phyloP scores from a whole-genome alignment of 2,888 invertebrate species.

The Drosophila demipolita region DNA sequence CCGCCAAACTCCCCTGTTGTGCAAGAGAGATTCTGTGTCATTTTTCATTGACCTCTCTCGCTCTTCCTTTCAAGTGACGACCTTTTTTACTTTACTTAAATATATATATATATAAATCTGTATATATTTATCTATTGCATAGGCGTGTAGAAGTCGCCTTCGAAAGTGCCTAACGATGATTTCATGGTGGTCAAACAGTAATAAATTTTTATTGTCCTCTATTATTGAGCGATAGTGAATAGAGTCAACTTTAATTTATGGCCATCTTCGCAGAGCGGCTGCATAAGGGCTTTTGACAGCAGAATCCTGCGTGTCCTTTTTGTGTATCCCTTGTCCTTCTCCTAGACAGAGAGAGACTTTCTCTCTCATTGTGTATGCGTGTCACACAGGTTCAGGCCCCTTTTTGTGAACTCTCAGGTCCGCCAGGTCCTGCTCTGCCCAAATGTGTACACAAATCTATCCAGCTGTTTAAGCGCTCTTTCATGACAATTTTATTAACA shows the following conservation, averaged over 20 bases:
- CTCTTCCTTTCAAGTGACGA: slow-evolving; percentile 29
- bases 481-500: slow-evolving; percentile 83
- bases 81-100: slow-evolving; percentile 16
- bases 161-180: slow-evolving; percentile 80
- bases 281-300: slow-evolving; percentile 27
- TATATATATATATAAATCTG: neutral
- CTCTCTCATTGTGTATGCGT: slow-evolving; percentile 52
- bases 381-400: slow-evolving; percentile 64
- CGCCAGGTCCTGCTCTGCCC: slow-evolving; percentile 29
- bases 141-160: slow-evolving; percentile 57
- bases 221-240: slow-evolving; percentile 72
- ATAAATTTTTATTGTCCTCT: slow-evolving; percentile 80
- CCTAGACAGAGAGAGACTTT: too few species aligned
- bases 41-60: slow-evolving; percentile 75
- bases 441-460: slow-evolving; percentile 45
- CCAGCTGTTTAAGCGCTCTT: slow-evolving; percentile 75
- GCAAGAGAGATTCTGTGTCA: slow-evolving; percentile 33
- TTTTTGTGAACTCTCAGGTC: slow-evolving; percentile 32
- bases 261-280: slow-evolving; percentile 45
- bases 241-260: slow-evolving; percentile 71
- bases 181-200: slow-evolving; percentile 85
- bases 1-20: slow-evolving; percentile 38
- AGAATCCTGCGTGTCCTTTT: slow-evolving; percentile 24
- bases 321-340: slow-evolving; percentile 1
- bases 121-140: slow-evolving; percentile 28